phyloP scores from a whole-genome alignment of 1,140 invertebrate species.

The Brachionus calyciflorus region DNA sequence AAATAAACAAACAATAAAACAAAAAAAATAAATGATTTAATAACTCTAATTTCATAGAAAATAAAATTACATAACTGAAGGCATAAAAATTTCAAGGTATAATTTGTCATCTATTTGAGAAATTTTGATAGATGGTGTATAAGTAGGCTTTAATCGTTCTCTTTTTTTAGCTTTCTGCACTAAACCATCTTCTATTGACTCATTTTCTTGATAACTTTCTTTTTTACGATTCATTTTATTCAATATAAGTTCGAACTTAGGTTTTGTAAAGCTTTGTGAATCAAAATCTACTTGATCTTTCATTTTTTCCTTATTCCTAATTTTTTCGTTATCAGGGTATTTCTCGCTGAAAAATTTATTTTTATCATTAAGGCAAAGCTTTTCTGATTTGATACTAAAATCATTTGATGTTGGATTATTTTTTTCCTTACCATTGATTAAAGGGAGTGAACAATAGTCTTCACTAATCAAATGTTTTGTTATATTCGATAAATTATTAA shows the following conservation, averaged over 20 bases:
- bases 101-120: constrained; percentile 6
- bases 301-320: no score
- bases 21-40: no score
- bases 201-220: not conserved
- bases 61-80: not conserved
- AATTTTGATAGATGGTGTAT: not conserved
- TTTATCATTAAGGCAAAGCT: not conserved
- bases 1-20: no score
- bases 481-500: not conserved
- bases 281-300: not conserved
- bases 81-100: not conserved
- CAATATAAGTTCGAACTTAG: not conserved
- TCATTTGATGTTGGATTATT: not conserved
- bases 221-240: constrained; percentile 4
- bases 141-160: not conserved
- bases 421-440: not conserved
- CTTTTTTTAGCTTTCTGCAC: not conserved
- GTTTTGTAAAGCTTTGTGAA: not conserved
- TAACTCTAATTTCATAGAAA: no score
- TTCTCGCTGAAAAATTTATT: not conserved
- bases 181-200: not conserved
- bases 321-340: not conserved
- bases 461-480: not conserved
- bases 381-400: not conserved
- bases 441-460: not conserved